phyloP scores from a whole-genome alignment of 2,797 vertebrate species.

The Triplophysa yarkandensis region DNA sequence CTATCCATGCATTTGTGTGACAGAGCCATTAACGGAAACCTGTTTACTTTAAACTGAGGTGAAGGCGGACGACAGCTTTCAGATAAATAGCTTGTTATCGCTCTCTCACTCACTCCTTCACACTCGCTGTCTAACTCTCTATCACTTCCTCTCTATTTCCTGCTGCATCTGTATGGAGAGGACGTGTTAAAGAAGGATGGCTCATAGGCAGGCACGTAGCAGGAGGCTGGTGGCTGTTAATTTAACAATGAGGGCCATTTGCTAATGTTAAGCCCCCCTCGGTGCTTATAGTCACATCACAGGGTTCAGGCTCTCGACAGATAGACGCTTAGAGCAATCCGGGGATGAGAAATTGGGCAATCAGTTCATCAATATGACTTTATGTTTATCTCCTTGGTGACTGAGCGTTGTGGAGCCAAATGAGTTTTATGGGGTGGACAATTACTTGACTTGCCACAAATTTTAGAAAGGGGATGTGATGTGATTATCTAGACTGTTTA shows the following conservation, averaged over 20 bases:
- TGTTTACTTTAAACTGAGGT: slow-evolving; percentile 57
- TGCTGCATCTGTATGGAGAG: slow-evolving; percentile 23
- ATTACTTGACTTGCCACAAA: background rate
- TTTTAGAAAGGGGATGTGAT: background rate
- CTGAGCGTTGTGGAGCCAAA: slow-evolving; percentile 6
- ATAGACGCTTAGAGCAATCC: slow-evolving; percentile 18
- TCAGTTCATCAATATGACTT: slow-evolving; percentile 23
- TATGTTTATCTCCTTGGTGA: background rate
- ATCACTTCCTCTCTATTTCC: background rate
- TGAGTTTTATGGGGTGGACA: background rate
- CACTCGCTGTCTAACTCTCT: slow-evolving; percentile 13
- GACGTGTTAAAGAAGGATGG: slow-evolving; percentile 30
- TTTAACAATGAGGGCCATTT: slow-evolving; percentile 51
- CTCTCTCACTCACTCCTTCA: slow-evolving; percentile 31
- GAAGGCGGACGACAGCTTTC: slow-evolving; percentile 50
- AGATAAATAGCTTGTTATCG: slow-evolving; percentile 61
- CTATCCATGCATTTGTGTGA: slow-evolving; percentile 54
- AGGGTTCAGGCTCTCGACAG: slow-evolving; percentile 22
- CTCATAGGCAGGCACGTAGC: slow-evolving; percentile 29
- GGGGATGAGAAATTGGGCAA: slow-evolving; percentile 21
- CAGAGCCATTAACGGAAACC: slow-evolving; percentile 59
- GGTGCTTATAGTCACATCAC: slow-evolving; percentile 13
- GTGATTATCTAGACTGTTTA: background rate
- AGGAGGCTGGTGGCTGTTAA: slow-evolving; percentile 44
- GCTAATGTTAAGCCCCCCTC: slow-evolving; percentile 38